Evolutionary conservation across 2,888 invertebrate genomes (phyloP), one percentile per base, ranked within the genome.

Genomic region (Notodonta dromedarius): DNA sequence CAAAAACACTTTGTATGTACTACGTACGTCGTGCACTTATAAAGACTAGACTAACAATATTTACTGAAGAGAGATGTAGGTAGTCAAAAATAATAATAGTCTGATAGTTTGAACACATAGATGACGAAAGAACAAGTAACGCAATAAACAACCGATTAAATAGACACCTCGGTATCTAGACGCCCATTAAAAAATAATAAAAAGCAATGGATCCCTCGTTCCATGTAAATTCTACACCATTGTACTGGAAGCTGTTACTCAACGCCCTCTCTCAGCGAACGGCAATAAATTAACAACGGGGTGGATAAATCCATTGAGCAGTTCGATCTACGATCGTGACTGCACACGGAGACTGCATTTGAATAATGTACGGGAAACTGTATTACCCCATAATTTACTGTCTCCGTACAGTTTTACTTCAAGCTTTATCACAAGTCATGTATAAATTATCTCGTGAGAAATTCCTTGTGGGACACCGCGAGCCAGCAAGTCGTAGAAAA

Each of bases 271-370:
- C 71, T 68, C 72, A 78, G 70, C 69, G 67, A 79, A 78, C 77
- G 71, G 83, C 86, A 77, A 90, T 91, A 91, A 90, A 91, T 91
- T 90, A 89, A 78, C 82, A 73, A 71, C 74, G 74, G 78, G 78
- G 80, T 74, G 88, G 84, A 86, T 88, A 84, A 83, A 89, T 87
- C 86, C 85, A 87, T 86, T 85, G 88, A 88, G 77, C 76, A 76
- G 76, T 88, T 82, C 84, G 86, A 86, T 85, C 81, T 83, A 76
- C 78, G 81, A 85, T 77, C 80, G 74, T 68, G 68, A 76, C 71
- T 84, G 87, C 86, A 86, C 85, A 84, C 70, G 66, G 74, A 77
- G 73, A 79, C 82, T 86, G 87, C 86, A 85, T 83, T 83, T 82
- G 82, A 84, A 85, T 85, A 84, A 82, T 79, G 82, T 77, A 78